Base-by-base conservation (phyloP, 2,797 vertebrate genomes). In the Sitta carolinensis region DNA sequence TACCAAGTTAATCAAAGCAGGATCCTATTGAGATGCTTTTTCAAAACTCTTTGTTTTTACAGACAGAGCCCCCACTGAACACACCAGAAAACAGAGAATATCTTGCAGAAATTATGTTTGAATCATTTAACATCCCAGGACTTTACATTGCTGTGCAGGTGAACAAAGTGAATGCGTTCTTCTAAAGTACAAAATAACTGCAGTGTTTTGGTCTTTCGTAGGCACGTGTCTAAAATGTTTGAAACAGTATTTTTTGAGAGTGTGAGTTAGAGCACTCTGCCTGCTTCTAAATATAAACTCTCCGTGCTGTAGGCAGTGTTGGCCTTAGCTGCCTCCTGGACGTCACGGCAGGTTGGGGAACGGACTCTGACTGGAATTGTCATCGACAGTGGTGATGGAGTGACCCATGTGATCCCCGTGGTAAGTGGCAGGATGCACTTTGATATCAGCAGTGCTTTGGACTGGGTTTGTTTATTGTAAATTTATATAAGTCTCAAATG, bases 91-190 rank as follows among this genome's bases (percentile, higher is more conserved):
- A 99, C 96, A 97, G 99, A 96, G 99, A 99, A 67, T 99, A 99
- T 94, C 98, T 99, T 32, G 99, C 99, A 25, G 99, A 99, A 97
- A 99, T 99, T 92, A 99, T 99, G 99, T 99, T 99, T 16, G 99
- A 99, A 94, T 99, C 99, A 2, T 98, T 98, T 93, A 98, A 98
- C 50, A 97, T 98, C 42, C 98, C 98, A 57, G 98, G 98, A 86
- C 98, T 98, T 87, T 98, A 98, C 95, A 98, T 98, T 62, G 98
- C 98, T 67, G 98, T 98, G 90, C 98, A 98, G 98, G 98, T 98
- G 97, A 97, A 55, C 69, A 62, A 76, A 87, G 62, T 48, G 22
- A 66, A 81, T 52, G 3, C 40, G 5, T 67, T 19, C 30, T 89
- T 87, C 16, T 90, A 12, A 93, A 84, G 29, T 62, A 42, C 27